Base-by-base conservation (phyloP, 2,888 invertebrate genomes). In the Athetis lepigone region DNA sequence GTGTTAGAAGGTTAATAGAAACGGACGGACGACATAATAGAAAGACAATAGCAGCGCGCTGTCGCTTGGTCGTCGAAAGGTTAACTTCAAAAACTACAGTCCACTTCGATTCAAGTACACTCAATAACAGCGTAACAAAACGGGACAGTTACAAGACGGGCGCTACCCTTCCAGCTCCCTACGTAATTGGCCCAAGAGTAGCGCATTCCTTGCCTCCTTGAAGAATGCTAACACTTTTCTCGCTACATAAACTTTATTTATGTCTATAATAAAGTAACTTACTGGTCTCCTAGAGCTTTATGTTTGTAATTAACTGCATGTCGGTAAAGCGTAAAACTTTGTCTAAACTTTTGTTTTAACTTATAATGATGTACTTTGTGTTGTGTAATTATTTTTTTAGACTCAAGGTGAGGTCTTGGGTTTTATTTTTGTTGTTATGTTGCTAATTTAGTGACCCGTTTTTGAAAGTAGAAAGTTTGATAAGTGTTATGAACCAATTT, bases 171-270 rank as follows among this genome's bases (percentile, higher is more conserved):
- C n/a, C n/a, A n/a, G 25, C 27, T 45, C 5, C 7, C 21, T 27
- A 13, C 36, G 25, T 62, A 60, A 60, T 37, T 62, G 60, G 63
- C 46, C 21, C 5, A 33, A 9, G 25, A 45, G 45, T 16, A 6
- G 13, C 3, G n/a, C 46, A 13, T 27, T 46, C 46, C 2, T 36
- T 11, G 11, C 45, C 16, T 45, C 25, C 37, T 46, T 7, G 29
- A 45, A 59, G 62, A 47, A 36, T 50, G 45, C 21, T 25, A 45
- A 75, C 56, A 62, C 42, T 75, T 62, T 39, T 21, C 40, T 61
- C 9, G 9, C 37, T 40, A 56, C 47, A 57, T 59, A 74, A 74
- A 66, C 39, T 70, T 70, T 66, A 75, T 74, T 75, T 75, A 74
- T 70, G 56, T 56, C 19, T 46, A 70, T 74, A 63, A 69, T 69